Base-by-base conservation (phyloP, 2,797 vertebrate genomes). In the Xenops minutus region DNA sequence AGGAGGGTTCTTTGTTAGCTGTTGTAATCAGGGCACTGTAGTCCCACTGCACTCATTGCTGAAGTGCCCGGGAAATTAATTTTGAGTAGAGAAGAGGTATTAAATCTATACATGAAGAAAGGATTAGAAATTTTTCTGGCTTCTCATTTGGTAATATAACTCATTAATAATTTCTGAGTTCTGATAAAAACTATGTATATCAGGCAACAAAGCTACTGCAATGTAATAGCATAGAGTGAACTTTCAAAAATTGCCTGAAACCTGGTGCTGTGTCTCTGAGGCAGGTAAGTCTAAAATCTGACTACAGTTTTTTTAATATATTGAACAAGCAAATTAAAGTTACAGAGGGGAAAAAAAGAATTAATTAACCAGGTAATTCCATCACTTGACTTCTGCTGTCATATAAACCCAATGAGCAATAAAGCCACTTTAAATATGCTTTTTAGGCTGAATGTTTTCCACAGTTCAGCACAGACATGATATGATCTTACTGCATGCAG, bases 131-230 rank as follows among this genome's bases (percentile, higher is more conserved):
- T 81, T 66, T 22, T 16, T 83, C 51, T 27, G 0, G 82, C 55
- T 89, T 79, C 56, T 78, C 26, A 27, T 68, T 43, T 86, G 81
- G 41, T 68, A 63, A 74, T 80, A 75, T 41, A 79, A 44, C 14
- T 79, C 46, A 81, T 81, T 84, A 84, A 88, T 75, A 12, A 59
- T 72, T 68, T 89, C 48, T 84, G n/a, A 78, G 10, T 88, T 90
- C 63, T 58, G 36, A 86, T 63, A 81, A 68, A 85, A 90, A n/a
- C 11, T 32, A 26, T 30, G 41, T 12, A 14, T 54, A 58, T 54
- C 48, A 73, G 54, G 48, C 44, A 61, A 24, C 0, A 4, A 75
- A 87, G 16, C 6, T 59, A 34, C 27, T 58, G 32, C 12, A 62
- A 10, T 32, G 21, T 74, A 46, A 32, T 17, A 74, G 21, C 41